Evolutionary conservation across 2,797 vertebrate species (phyloP).

Genomic region (Pogonophryne albipinna): DNA sequence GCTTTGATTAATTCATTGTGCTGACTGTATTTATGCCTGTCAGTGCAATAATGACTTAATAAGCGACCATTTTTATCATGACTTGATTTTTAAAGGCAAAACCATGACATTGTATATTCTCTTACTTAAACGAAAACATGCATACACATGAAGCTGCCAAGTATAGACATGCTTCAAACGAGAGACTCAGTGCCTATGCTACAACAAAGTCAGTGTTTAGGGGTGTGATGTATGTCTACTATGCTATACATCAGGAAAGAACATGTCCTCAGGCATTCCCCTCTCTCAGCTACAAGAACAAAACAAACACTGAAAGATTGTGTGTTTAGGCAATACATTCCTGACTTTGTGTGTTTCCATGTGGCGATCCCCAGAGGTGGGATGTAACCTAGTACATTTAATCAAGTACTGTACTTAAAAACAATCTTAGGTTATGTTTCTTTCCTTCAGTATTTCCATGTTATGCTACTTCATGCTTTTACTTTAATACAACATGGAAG

Average conservation of each 20-base stretch:
- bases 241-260: not conserved
- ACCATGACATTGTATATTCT: not conserved
- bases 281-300: conserved; percentile 20
- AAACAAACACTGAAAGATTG: conserved; percentile 52
- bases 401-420: no score
- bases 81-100: conserved; percentile 3
- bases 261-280: conserved; percentile 2
- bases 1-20: conserved; percentile 76
- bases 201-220: not conserved
- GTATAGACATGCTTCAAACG: not conserved
- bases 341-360: conserved; percentile 19
- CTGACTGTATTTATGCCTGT: conserved; percentile 44
- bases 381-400: no score
- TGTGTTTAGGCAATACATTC: conserved; percentile 30
- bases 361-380: not conserved
- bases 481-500: no score
- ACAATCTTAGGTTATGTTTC: no score
- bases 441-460: no score
- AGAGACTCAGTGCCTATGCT: no score
- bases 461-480: no score
- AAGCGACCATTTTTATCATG: conserved; percentile 5
- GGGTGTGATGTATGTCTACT: not conserved
- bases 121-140: not conserved
- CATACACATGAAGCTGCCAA: not conserved
- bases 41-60: conserved; percentile 29